A percentile compares a stretch with the other conserved stretches of the same genome.
These are phyloP conservation scores for Bujurquina vittata DNA, from an alignment of 2,113 vertebrate species.

Conservation along the genomic window DNA sequence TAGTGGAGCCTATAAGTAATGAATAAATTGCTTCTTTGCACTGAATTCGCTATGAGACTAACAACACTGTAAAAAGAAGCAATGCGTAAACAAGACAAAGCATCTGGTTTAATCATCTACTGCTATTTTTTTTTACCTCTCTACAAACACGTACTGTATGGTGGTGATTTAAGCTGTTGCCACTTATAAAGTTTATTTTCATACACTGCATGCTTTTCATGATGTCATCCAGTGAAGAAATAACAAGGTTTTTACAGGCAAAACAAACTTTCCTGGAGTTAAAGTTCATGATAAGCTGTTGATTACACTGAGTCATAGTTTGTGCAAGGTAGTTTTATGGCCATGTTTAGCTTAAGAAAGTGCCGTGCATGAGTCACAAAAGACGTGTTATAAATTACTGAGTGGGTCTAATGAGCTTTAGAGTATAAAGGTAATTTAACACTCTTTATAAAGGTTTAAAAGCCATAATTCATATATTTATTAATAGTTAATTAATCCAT, in stretches of 20 bases:
- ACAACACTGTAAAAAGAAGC: slow-evolving; percentile 22
- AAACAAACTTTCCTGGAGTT: background rate
- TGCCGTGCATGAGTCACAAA: slow-evolving; percentile 4
- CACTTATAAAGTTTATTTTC: background rate
- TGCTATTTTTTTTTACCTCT: slow-evolving; percentile 3
- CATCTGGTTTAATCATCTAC: background rate
- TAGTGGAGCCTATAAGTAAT: slow-evolving; percentile 32
- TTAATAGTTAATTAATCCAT: background rate
- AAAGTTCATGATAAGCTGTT: background rate
- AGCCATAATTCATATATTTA: background rate
- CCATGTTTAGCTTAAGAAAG: background rate
- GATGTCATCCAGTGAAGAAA: background rate
- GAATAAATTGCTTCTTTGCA: slow-evolving; percentile 41
- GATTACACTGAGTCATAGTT: slow-evolving; percentile 1
- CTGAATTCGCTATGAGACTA: slow-evolving; percentile 51
- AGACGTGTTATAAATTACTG: background rate
- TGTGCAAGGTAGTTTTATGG: background rate
- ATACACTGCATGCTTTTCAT: background rate
- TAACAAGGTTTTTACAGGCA: background rate
- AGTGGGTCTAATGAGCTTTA: background rate
- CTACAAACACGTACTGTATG: background rate
- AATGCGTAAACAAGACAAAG: background rate
- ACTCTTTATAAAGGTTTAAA: background rate
- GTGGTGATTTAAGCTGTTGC: background rate
- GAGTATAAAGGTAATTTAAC: background rate